These are phyloP conservation scores for Chesias legatella DNA, from an alignment of 2,888 invertebrate species.

Conservation along the genomic window DNA sequence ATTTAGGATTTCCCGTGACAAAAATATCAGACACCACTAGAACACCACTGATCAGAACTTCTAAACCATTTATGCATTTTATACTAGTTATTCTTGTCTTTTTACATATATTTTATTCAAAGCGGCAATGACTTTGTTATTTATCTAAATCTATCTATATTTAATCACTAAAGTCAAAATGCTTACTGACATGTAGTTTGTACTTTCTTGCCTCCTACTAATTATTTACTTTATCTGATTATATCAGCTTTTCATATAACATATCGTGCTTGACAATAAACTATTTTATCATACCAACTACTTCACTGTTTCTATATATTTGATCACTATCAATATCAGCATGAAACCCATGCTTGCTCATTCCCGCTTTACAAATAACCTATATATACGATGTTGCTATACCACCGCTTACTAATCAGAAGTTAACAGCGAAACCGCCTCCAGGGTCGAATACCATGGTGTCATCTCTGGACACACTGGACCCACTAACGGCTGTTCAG, in stretches of 20 bases:
- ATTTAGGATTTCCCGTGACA: no score
- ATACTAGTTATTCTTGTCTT: no score
- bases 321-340: slow-evolving; percentile 3
- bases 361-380: slow-evolving; percentile 25
- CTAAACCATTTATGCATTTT: no score
- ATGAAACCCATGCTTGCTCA: slow-evolving; percentile 22
- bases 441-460: slow-evolving; percentile 91
- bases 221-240: no score
- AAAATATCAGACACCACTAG: no score
- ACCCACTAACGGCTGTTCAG: slow-evolving; percentile 76
- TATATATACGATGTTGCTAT: slow-evolving; percentile 37
- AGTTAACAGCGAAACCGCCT: slow-evolving; percentile 76
- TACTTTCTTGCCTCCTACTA: no score
- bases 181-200: no score
- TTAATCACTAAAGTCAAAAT: not conserved
- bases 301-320: not conserved
- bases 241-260: no score
- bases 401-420: slow-evolving; percentile 72
- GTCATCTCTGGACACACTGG: slow-evolving; percentile 86
- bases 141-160: not conserved
- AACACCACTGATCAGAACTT: no score
- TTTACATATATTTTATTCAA: not conserved
- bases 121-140: slow-evolving; percentile 16
- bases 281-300: not conserved
- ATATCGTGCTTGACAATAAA: no score